A percentile compares a stretch with the other conserved stretches of the same genome.
Conservation (phyloP, 1,140 invertebrate genomes). For the Aphaenogaster rudis region DNA sequence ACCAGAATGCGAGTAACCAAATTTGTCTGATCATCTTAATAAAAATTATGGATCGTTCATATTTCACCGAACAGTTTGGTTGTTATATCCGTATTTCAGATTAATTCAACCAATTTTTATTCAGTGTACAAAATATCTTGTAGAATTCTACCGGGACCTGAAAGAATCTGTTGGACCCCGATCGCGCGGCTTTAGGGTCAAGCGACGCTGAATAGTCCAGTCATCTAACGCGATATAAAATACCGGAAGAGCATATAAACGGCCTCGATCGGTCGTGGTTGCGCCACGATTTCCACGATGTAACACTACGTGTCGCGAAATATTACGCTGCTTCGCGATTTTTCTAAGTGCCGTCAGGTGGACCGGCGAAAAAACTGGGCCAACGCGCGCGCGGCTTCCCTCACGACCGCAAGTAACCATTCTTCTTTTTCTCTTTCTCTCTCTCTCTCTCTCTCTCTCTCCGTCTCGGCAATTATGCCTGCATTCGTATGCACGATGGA, state of each 20-base stretch:
- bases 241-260: constrained; percentile 51
- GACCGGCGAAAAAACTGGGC: background rate
- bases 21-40: too few species aligned
- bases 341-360: background rate
- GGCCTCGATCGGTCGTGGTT: constrained; percentile 4
- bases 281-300: constrained; percentile 22
- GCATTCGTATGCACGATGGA: constrained; percentile 25
- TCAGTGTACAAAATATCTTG: background rate
- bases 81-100: too few species aligned
- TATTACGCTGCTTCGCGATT: background rate
- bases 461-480: constrained; percentile 26
- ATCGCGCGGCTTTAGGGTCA: constrained; percentile 58
- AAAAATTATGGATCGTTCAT: too few species aligned
- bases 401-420: background rate
- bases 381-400: background rate
- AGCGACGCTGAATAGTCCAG: constrained; percentile 44
- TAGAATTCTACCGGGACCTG: background rate
- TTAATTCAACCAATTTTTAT: too few species aligned
- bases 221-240: constrained; percentile 40
- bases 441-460: background rate
- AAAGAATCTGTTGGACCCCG: background rate
- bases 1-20: too few species aligned
- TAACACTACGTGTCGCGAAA: background rate
- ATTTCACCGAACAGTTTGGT: too few species aligned
- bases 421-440: background rate